Conservation (phyloP, 2,113 vertebrate genomes). For the Myotis yumanensis region DNA sequence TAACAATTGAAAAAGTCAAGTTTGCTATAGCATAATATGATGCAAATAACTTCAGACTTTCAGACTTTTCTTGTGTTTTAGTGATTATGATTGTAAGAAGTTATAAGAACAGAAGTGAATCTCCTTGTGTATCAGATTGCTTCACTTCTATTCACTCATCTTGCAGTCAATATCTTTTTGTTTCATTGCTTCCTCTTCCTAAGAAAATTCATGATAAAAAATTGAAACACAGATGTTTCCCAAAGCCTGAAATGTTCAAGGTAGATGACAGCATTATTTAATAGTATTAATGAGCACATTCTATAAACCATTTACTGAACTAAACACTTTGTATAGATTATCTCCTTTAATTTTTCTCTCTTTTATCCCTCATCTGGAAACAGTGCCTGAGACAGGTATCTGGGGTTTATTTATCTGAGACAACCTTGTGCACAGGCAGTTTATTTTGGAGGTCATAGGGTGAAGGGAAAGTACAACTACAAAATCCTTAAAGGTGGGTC, state of each 20-base stretch:
- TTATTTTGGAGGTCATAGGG: not conserved
- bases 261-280: not conserved
- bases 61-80: not conserved
- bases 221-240: not conserved
- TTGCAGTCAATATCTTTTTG: not conserved
- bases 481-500: not conserved
- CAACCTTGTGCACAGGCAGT: not conserved
- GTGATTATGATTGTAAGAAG: not conserved
- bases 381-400: not conserved
- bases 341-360: not conserved
- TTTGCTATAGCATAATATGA: not conserved
- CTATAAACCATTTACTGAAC: not conserved
- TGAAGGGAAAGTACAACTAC: not conserved
- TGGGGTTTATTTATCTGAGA: too few relatives aligned
- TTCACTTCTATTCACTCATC: not conserved
- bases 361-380: not conserved
- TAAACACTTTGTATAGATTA: not conserved
- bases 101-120: not conserved
- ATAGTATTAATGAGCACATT: not conserved
- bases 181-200: not conserved
- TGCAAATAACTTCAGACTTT: slow-evolving; percentile 25
- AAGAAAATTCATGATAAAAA: not conserved
- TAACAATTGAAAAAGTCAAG: not conserved
- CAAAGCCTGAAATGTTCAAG: not conserved
- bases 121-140: not conserved